Percentiles rank a stretch among this genome's conserved stretches.
Evolutionary conservation across 23 tunicate genomes (phyloP).

Genomic region (Trididemnum clinides): DNA sequence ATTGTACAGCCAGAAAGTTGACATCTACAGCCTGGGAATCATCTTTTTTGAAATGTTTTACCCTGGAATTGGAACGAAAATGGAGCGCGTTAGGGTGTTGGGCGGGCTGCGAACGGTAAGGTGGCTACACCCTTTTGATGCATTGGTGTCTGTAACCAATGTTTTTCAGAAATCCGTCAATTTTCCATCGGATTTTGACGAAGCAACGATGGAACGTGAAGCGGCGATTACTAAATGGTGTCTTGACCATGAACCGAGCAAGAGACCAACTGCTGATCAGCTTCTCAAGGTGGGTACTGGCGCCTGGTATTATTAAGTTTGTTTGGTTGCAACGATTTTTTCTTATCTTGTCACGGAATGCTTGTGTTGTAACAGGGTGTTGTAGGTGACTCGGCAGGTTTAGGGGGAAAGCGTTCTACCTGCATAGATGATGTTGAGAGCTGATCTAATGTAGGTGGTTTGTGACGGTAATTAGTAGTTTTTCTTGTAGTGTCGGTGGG

Average conservation of each 20-base stretch:
- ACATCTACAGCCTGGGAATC: conserved; percentile 93
- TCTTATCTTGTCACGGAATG: no score
- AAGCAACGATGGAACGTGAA: conserved; percentile 50
- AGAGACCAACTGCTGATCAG: conserved; percentile 80
- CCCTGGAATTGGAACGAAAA: conserved; percentile 61
- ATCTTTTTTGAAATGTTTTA: conserved; percentile 91
- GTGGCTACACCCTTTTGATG: no score
- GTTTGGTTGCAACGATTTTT: neutral
- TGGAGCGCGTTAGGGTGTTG: conserved; percentile 83
- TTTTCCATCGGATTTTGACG: conserved; percentile 76
- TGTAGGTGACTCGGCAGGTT: no score
- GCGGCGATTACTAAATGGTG: conserved; percentile 78
- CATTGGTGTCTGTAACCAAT: no score
- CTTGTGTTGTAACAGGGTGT: no score
- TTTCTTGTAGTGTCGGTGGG: conserved; percentile 79
- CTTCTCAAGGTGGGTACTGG: conserved; percentile 54
- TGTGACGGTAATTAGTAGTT: no score
- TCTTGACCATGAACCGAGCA: conserved; percentile 68
- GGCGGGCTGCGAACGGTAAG: conserved; percentile 66
- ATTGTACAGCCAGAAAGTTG: conserved; percentile 80
- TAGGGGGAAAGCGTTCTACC: no score
- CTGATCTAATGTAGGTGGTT: no score
- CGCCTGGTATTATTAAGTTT: neutral
- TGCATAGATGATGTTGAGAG: no score
- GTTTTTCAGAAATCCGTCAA: conserved; percentile 50